Evolutionary conservation across 2,797 vertebrate species (phyloP), one percentile per base, ranked within the genome.

Genomic region (Brotula barbata): DNA sequence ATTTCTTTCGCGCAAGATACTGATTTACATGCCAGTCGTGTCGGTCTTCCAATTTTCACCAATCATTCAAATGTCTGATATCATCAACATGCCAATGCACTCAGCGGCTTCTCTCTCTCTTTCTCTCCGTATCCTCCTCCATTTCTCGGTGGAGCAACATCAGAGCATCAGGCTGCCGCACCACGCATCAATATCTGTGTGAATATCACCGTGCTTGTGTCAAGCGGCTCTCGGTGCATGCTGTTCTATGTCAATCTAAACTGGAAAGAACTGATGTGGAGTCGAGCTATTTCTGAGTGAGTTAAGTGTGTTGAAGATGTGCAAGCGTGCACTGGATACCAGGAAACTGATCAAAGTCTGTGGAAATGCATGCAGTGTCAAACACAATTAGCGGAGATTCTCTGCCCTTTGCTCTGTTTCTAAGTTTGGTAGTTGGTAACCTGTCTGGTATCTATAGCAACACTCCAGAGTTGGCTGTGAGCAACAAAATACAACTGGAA

Each of bases 401-500:
- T 64, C 60, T 37, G 25, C 63, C 64, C 31, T 22, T 58, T 25
- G 68, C 66, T 57, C 43, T 40, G 43, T 55, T 80, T 77, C 64
- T 47, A 53, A 77, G 77, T 82, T 79, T 71, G 67, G 61, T 58
- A 31, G 67, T 69, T 71, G 67, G 61, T 77, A 85, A 85, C 73
- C 80, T 77, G 71, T 81, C 78, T 67, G 69, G 89, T 90, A 80
- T 73, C 87, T 85, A 88, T 88, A 63, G 87, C 75, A 88, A 89
- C 89, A 64, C 57, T 55, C 64, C 43, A 65, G 78, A 82, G 71
- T 83, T 82, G 80, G 60, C 53, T 55, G 49, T 14, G 15, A 67
- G 75, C 69, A 68, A 67, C 73, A 51, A 81, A 80, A 82, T 65
- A 78, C 22, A 28, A 33, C 72, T 61, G 58, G 72, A 83, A 82